These are phyloP conservation scores for Anseranas semipalmata DNA, from an alignment of 2,113 vertebrate species.

Conservation along the genomic window DNA sequence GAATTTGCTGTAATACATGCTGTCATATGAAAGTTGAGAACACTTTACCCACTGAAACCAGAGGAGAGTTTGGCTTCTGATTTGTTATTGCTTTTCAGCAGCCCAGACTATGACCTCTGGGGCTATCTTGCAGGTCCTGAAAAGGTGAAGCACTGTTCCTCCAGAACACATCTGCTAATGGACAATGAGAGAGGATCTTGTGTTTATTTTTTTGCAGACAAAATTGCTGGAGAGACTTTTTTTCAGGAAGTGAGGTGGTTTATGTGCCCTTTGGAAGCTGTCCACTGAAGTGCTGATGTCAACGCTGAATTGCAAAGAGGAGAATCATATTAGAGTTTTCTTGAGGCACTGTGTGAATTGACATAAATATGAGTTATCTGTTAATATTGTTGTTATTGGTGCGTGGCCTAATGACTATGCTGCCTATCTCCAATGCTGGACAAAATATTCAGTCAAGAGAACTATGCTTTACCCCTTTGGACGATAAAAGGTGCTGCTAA, in stretches of 20 bases:
- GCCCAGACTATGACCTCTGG: fast-evolving
- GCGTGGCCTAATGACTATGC: background rate
- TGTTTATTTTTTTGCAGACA: background rate
- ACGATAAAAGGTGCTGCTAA: background rate
- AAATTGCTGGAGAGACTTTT: background rate
- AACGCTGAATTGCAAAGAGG: background rate
- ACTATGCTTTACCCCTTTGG: background rate
- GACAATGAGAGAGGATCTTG: background rate
- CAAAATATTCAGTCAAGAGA: background rate
- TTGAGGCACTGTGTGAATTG: background rate
- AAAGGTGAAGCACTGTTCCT: background rate
- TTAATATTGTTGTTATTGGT: slow-evolving; percentile 29
- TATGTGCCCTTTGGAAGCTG: background rate
- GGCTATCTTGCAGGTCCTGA: too few relatives aligned
- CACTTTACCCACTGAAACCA: background rate
- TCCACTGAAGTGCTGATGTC: background rate
- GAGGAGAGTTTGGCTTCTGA: background rate
- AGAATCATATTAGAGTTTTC: background rate
- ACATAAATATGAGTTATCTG: slow-evolving; percentile 53
- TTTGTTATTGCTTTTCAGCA: background rate
- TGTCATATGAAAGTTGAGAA: background rate
- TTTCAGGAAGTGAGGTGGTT: background rate
- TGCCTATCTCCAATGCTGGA: background rate
- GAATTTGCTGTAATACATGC: background rate
- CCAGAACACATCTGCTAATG: background rate